These are phyloP conservation scores for Cheilosia variabilis DNA, from an alignment of 2,888 invertebrate species.

Conservation along the genomic window DNA sequence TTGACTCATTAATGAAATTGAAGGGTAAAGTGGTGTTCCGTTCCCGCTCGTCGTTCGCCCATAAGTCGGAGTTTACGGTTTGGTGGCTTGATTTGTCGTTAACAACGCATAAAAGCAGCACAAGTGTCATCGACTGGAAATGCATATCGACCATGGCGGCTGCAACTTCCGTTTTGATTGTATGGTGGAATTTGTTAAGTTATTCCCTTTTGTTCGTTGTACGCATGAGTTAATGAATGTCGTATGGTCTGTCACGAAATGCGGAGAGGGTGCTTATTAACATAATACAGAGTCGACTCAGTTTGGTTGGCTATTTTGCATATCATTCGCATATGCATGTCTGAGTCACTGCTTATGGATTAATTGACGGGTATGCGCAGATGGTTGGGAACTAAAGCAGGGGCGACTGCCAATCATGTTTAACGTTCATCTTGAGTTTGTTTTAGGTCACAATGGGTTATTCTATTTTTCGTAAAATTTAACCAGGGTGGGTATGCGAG, in stretches of 20 bases:
- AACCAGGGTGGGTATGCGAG: too few relatives aligned
- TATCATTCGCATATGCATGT: not conserved
- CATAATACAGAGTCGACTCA: not conserved
- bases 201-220: constrained; percentile 33
- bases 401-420: too few relatives aligned
- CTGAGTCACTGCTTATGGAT: not conserved
- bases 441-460: too few relatives aligned
- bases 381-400: too few relatives aligned
- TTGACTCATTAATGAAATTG: constrained; percentile 72
- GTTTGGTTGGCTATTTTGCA: not conserved
- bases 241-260: not conserved
- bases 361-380: not conserved
- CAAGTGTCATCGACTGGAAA: constrained; percentile 63
- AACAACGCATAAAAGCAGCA: constrained; percentile 12
- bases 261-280: not conserved
- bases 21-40: constrained; percentile 39
- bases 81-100: constrained; percentile 51
- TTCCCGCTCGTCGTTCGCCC: not conserved
- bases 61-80: constrained; percentile 52
- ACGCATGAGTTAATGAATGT: constrained; percentile 41
- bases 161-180: constrained; percentile 70
- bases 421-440: too few relatives aligned
- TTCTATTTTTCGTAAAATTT: too few relatives aligned
- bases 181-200: constrained; percentile 58
- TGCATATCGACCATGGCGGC: constrained; percentile 70